phyloP scores from a whole-genome alignment of 2,888 invertebrate species.

The Diogma glabrata region DNA sequence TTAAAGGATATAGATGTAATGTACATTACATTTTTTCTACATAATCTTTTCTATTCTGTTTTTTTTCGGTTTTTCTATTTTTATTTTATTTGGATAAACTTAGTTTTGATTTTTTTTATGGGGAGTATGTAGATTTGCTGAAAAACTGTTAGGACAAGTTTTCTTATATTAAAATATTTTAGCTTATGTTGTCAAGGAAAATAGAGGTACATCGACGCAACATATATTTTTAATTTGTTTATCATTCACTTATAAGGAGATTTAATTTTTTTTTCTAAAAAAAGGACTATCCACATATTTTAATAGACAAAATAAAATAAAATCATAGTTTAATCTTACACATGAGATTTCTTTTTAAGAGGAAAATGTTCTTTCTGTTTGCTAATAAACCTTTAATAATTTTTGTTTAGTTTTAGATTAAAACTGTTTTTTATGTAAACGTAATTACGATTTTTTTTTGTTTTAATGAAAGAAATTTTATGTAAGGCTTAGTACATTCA shows the following conservation, averaged over 20 bases:
- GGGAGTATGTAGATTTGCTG: not conserved
- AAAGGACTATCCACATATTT: slow-evolving; percentile 3
- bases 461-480: no score
- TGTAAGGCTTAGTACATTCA: no score
- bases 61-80: slow-evolving; percentile 2
- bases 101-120: no score
- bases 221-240: slow-evolving; percentile 8
- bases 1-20: slow-evolving; percentile 9
- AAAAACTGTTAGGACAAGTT: slow-evolving; percentile 8
- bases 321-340: slow-evolving; percentile 6
- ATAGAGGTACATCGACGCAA: not conserved
- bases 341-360: slow-evolving; percentile 7
- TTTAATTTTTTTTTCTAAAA: no score
- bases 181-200: not conserved
- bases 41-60: no score
- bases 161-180: slow-evolving; percentile 9
- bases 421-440: slow-evolving; percentile 8
- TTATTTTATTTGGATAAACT: slow-evolving; percentile 4
- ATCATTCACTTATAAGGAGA: slow-evolving; percentile 6
- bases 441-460: no score
- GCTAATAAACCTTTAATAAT: not conserved
- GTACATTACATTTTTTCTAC: not conserved
- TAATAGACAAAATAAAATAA: slow-evolving; percentile 1
- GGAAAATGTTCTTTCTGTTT: slow-evolving; percentile 1
- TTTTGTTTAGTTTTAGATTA: slow-evolving; percentile 7